Evolutionary conservation across 2,113 vertebrate species (phyloP).

Genomic region (Callocephalon fimbriatum): DNA sequence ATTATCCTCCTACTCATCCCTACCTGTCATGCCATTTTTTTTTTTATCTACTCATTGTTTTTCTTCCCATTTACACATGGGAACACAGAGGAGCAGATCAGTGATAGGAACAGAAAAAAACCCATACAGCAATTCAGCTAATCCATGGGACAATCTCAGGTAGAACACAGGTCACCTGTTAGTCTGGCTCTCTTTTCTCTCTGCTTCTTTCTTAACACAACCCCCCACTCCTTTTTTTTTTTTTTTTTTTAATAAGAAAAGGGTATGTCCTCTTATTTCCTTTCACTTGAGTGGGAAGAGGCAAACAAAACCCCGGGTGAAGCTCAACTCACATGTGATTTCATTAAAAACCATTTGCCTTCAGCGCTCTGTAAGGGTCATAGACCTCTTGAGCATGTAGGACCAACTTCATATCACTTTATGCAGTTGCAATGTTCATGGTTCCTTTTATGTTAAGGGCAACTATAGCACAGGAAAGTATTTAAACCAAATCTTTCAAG

Average conservation of each 20-base stretch:
- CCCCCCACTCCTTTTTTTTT: accelerated
- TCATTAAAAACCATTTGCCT: not conserved
- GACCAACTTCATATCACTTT: not conserved
- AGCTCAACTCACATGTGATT: not conserved
- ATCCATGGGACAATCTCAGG: not conserved
- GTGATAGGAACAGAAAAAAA: not conserved
- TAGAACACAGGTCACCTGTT: not conserved
- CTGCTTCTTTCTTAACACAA: not conserved
- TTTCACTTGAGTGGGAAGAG: not conserved
- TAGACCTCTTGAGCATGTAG: not conserved
- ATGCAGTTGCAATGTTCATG: not conserved
- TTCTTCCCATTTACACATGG: not conserved
- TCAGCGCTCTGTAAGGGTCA: not conserved
- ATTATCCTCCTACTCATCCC: not conserved
- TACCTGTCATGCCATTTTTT: not conserved
- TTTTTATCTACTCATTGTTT: not conserved
- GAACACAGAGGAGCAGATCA: not conserved
- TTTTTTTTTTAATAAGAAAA: not conserved
- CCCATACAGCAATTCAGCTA: not conserved
- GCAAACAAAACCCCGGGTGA: not conserved
- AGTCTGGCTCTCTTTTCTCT: not conserved
- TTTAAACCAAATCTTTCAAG: not conserved
- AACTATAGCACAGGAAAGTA: not conserved
- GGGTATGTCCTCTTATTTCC: not conserved
- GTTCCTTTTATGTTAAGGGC: not conserved